A percentile compares a stretch with the other conserved stretches of the same genome.
These are phyloP conservation scores for Archilochus colubris DNA, from an alignment of 2,113 vertebrate genomes.

Conservation along the genomic window DNA sequence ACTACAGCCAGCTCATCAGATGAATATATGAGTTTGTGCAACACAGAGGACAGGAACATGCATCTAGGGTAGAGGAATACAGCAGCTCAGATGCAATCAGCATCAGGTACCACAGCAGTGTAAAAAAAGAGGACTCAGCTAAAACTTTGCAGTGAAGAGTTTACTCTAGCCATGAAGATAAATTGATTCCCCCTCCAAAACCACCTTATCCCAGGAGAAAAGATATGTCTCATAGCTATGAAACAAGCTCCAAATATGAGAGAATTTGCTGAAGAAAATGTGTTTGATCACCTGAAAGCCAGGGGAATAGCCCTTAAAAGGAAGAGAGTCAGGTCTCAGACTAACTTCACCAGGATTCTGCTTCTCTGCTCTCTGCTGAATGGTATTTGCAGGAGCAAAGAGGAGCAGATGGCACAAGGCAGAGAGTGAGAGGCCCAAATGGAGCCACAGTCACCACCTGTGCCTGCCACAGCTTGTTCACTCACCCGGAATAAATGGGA, in stretches of 20 bases:
- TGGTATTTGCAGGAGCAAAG: background rate
- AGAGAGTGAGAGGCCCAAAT: background rate
- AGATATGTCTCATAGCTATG: background rate
- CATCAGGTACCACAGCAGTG: background rate
- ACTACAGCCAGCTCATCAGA: background rate
- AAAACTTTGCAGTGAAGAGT: background rate
- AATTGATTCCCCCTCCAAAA: background rate
- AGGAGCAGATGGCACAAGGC: constrained; percentile 39
- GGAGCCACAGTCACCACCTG: background rate
- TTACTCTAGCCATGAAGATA: background rate
- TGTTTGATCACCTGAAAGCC: background rate
- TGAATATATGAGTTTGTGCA: background rate
- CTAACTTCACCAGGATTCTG: background rate
- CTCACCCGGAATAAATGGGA: background rate
- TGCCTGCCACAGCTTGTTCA: constrained; percentile 21
- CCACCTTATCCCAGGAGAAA: background rate
- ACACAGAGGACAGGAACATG: background rate
- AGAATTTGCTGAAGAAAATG: background rate
- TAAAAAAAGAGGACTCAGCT: background rate
- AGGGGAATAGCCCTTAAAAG: background rate
- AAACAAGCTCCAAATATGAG: background rate
- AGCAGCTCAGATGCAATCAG: background rate
- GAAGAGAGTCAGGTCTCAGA: background rate
- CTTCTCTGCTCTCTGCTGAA: background rate
- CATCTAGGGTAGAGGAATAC: background rate